A percentile compares a stretch with the other conserved stretches of the same genome.
phyloP scores from a whole-genome alignment of 2,888 invertebrate species.

The Petrophora chlorosata region DNA sequence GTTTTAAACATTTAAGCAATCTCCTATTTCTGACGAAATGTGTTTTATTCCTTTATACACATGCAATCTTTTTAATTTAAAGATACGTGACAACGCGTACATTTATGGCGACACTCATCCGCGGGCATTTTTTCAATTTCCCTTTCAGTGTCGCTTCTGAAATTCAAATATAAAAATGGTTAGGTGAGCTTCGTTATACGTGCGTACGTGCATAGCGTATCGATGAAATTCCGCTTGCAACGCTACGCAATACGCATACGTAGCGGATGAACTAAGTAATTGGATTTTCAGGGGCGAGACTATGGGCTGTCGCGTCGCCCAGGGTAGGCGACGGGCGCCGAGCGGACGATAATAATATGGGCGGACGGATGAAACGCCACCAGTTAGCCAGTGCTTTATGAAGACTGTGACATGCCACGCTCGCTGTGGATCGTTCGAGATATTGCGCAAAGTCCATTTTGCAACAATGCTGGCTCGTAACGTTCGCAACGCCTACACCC shows the following conservation, averaged over 20 bases:
- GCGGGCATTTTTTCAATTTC: conserved; percentile 30
- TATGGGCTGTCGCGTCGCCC: conserved; percentile 48
- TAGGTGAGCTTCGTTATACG: conserved; percentile 25
- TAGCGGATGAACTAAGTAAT: conserved; percentile 64
- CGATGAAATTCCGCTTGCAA: conserved; percentile 52
- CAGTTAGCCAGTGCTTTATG: conserved; percentile 60
- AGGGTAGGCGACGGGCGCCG: conserved; percentile 31
- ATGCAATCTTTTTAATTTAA: conserved; percentile 24
- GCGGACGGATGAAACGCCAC: conserved; percentile 56
- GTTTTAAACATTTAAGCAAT: neutral
- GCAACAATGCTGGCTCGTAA: conserved; percentile 43
- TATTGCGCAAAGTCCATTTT: conserved; percentile 51
- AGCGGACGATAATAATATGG: conserved; percentile 54
- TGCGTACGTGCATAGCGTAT: conserved; percentile 52
- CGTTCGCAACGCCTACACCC: conserved; percentile 44
- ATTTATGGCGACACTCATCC: conserved; percentile 24
- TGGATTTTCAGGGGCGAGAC: conserved; percentile 68
- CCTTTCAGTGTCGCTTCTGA: conserved; percentile 23
- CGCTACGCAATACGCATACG: conserved; percentile 59
- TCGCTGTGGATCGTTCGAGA: conserved; percentile 39
- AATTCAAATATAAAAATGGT: conserved; percentile 35
- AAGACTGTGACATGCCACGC: conserved; percentile 43
- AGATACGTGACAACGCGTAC: conserved; percentile 23
- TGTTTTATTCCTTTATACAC: conserved; percentile 15
- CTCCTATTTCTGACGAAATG: conserved; percentile 12